Evolutionary conservation across 37 sponge, comb jelly and placozoan species (phyloP), one percentile per base, ranked within the genome.

Genomic region (Hormiphora californensis): DNA sequence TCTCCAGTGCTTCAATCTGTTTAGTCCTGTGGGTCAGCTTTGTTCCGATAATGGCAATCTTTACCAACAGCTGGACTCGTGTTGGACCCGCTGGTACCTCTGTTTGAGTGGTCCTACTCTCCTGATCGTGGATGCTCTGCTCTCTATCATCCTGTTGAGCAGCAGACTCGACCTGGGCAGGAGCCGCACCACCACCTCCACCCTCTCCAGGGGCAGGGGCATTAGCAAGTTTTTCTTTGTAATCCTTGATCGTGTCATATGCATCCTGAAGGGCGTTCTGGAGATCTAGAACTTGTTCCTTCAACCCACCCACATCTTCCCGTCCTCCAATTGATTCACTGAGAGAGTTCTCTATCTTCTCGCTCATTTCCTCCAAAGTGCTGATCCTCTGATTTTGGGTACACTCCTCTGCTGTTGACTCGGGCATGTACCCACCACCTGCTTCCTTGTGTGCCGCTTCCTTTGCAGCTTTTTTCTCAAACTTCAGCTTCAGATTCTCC

Each of bases 1-100:
- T 85, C 51, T 89, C 90, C 19, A 63, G 65, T 11, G 34, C 39
- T 89, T 94, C 90, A 23, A 92, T 57, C 62, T 88, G 81, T 36
- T 73, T 73, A 21, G 81, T 73, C 17, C 81, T 43, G 38, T 73
- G 81, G 0, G 81, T 73, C 9, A 73, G 81, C 25, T 73, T 73
- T 1, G 81, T 73, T 1, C 81, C 81, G 25, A 73, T 73, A 46
- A 73, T 73, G 25, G 81, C 81, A 41, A 73, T 73, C 23, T 73
- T 73, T 4, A 73, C 81, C 44, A 73, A 73, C 41, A 73, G 46
- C 46, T 73, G 81, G 7, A 73, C 81, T 15, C 81, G 32, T 11
- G 81, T 73, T 1, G 81, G 81, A 1, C 81, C 81, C 12, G 81
- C 81, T 25, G 81, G 81, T 0, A 73, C 81, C 32, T 73, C 81